Conservation (phyloP, 2,888 invertebrate species). For the Pyralis farinalis region DNA sequence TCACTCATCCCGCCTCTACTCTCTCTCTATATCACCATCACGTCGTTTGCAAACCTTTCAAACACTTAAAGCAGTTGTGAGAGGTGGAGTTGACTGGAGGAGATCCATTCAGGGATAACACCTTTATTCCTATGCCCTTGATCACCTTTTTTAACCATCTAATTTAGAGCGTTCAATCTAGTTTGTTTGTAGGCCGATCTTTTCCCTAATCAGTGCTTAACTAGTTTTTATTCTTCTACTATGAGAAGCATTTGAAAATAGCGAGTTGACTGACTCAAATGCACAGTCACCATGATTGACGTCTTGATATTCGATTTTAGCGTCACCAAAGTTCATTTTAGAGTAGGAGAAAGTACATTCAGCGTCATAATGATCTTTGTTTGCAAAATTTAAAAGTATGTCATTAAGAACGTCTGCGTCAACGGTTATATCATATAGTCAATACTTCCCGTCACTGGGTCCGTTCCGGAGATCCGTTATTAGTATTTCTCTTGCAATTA, state of each 20-base stretch:
- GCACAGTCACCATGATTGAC: not conserved
- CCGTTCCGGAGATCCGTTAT: slow-evolving; percentile 42
- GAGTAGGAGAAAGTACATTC: slow-evolving; percentile 17
- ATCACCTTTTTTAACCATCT: too few relatives aligned
- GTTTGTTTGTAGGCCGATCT: too few relatives aligned
- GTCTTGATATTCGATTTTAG: slow-evolving; percentile 11
- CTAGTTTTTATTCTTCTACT: too few relatives aligned
- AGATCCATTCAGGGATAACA: too few relatives aligned
- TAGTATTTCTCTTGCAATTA: slow-evolving; percentile 31
- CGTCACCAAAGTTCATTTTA: slow-evolving; percentile 6
- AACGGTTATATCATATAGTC: slow-evolving; percentile 48
- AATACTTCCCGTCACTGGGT: slow-evolving; percentile 23
- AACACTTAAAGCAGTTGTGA: too few relatives aligned
- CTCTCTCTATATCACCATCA: too few relatives aligned
- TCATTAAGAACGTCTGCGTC: slow-evolving; percentile 43
- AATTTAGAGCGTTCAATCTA: too few relatives aligned
- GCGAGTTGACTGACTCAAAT: not conserved
- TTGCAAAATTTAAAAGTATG: slow-evolving; percentile 49
- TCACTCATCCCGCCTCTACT: too few relatives aligned
- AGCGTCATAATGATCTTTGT: slow-evolving; percentile 30
- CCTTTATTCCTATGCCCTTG: too few relatives aligned
- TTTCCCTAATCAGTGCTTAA: too few relatives aligned
- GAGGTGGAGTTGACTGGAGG: too few relatives aligned
- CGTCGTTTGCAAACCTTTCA: too few relatives aligned
- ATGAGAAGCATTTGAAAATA: not conserved